Base-by-base conservation (phyloP, 1,140 invertebrate genomes). In the Halesus radiatus region DNA sequence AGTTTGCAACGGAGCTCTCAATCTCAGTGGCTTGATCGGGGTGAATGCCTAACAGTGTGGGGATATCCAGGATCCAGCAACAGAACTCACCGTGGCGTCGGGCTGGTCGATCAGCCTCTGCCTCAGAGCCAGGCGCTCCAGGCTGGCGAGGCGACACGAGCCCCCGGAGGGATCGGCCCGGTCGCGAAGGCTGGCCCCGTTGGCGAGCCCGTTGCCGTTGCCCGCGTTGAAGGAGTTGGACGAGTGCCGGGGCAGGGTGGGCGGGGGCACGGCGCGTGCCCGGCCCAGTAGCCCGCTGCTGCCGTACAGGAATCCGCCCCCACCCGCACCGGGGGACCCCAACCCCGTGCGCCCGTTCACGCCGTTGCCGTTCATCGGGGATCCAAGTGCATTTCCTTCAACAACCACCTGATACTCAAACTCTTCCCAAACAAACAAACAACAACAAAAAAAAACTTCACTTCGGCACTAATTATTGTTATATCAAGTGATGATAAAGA, bases 51-150 rank as follows among this genome's bases (percentile, higher is more conserved):
- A n/a, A n/a, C n/a, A n/a, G n/a, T n/a, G n/a, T n/a, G n/a, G n/a
- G n/a, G n/a, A n/a, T n/a, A n/a, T n/a, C 15, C 7, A n/a, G 54
- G 3, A 1, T 7, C 4, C 18, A 22, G 54, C 23, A 32, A 2
- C 45, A 10, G 29, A 4, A 45, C 77, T 79, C 79, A 83, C 81
- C 72, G 60, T 20, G 37, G 72, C 37, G 16, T 83, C 82, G 83
- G 85, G 90, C 83, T 90, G 89, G 85, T 94, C 93, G 81, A 94
- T 92, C 81, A 94, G 92, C 83, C 93, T 91, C 84, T 95, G 94
- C 56, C 94, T 89, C 8, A 94, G 88, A 18, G 93, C 93, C 80
- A 95, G 88, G 84, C 93, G 91, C 84, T 94, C 94, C 13, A 94
- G 89, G 84, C 94, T 94, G 16, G 93, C 93, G 76, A 94, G 88